Evolutionary conservation across 2,797 vertebrate species (phyloP).

Genomic region (Etheostoma perlongum): DNA sequence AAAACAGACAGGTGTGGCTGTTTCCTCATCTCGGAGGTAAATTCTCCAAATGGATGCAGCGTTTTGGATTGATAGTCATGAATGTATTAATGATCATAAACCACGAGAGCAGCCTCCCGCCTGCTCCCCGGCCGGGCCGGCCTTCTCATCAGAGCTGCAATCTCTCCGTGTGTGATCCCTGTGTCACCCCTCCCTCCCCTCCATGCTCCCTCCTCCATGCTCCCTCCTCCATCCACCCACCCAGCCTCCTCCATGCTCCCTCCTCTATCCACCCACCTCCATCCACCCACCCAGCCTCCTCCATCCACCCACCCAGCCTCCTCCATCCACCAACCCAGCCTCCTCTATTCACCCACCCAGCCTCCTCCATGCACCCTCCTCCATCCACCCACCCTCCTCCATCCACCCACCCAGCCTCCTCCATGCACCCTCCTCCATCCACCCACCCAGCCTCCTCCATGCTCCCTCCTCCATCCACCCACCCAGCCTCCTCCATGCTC

Average conservation of each 20-base stretch:
- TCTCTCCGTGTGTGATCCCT: constrained; percentile 36
- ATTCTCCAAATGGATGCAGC: constrained; percentile 12
- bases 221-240: not conserved
- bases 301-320: no score
- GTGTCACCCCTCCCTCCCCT: constrained; percentile 11
- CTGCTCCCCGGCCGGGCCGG: not conserved
- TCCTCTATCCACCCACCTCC: no score
- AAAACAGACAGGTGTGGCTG: constrained; percentile 5
- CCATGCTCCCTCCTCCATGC: not conserved
- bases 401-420: no score
- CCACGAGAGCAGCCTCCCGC: not conserved
- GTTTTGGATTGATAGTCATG: constrained; percentile 38
- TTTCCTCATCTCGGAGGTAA: constrained; percentile 10
- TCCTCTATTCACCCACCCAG: no score
- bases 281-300: no score
- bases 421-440: no score
- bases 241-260: no score
- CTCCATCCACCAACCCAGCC: no score
- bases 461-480: no score
- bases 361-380: no score
- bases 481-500: no score
- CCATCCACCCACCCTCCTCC: not conserved
- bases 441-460: no score
- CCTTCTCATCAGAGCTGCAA: constrained; percentile 62
- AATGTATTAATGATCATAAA: constrained; percentile 41